Conservation (phyloP, 2,888 invertebrate genomes). For the Lobophora halterata region DNA sequence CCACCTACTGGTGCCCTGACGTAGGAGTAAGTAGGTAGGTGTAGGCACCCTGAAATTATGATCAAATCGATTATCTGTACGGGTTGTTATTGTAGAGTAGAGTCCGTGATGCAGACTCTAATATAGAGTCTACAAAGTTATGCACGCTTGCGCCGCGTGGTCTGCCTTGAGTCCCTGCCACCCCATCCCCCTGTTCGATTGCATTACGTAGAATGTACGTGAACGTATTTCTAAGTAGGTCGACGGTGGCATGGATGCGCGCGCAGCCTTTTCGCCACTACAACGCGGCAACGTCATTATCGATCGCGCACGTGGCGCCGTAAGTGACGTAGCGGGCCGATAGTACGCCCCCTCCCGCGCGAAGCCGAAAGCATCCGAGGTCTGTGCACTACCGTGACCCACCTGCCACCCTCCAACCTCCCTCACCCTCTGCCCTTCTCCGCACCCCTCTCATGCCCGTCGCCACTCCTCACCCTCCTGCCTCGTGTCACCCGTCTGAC, state of each 20-base stretch:
- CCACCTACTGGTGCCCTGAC: too few species aligned
- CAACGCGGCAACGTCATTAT: conserved; percentile 75
- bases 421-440: conserved; percentile 27
- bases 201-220: conserved; percentile 72
- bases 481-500: conserved; percentile 13
- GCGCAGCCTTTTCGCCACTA: conserved; percentile 56
- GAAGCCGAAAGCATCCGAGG: too few species aligned
- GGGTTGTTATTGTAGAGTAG: conserved; percentile 25
- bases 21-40: too few species aligned
- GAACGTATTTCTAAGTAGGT: conserved; percentile 76
- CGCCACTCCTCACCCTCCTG: conserved; percentile 29
- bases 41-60: too few species aligned
- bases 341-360: conserved; percentile 60
- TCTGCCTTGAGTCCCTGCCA: conserved; percentile 23
- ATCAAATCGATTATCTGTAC: too few species aligned
- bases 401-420: conserved; percentile 31
- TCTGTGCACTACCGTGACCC: conserved; percentile 33
- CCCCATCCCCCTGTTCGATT: conserved; percentile 60
- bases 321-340: conserved; percentile 72
- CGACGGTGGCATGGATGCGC: conserved; percentile 58
- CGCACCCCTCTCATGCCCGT: conserved; percentile 26
- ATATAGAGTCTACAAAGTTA: conserved; percentile 20
- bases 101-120: conserved; percentile 13
- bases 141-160: conserved; percentile 31
- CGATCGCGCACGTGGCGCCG: conserved; percentile 78